A percentile compares a stretch with the other conserved stretches of the same genome.
Conservation (phyloP, 2,888 invertebrate genomes). For the Gymnoscelis rufifasciata region DNA sequence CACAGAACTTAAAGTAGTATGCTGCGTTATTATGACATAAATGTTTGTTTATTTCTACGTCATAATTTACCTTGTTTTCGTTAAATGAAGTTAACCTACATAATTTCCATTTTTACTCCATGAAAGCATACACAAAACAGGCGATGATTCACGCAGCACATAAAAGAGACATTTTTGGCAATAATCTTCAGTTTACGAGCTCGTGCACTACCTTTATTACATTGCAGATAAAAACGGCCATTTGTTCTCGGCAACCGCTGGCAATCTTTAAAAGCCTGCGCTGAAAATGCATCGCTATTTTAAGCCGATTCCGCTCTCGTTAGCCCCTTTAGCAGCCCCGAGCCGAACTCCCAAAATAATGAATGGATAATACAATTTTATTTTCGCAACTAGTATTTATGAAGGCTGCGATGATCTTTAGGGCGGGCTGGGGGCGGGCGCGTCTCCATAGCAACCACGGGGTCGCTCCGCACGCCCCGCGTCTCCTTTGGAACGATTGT, state of each 20-base stretch:
- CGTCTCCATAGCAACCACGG: slow-evolving; percentile 66
- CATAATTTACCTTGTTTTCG: too few relatives aligned
- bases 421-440: slow-evolving; percentile 63
- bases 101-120: too few relatives aligned
- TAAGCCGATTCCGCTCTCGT: slow-evolving; percentile 47
- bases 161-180: slow-evolving; percentile 25
- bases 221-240: slow-evolving; percentile 28
- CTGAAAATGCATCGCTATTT: slow-evolving; percentile 38
- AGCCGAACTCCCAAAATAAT: slow-evolving; percentile 61
- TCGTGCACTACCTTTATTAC: slow-evolving; percentile 30
- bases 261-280: slow-evolving; percentile 30
- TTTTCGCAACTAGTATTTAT: slow-evolving; percentile 60
- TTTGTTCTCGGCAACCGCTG: slow-evolving; percentile 28
- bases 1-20: too few relatives aligned
- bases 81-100: too few relatives aligned
- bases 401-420: slow-evolving; percentile 65
- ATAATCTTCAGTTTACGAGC: slow-evolving; percentile 29
- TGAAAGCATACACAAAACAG: slow-evolving; percentile 8
- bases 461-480: slow-evolving; percentile 63
- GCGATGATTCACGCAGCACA: slow-evolving; percentile 17
- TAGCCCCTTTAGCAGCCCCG: slow-evolving; percentile 42
- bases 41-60: too few relatives aligned
- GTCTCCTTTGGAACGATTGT: slow-evolving; percentile 65
- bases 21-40: too few relatives aligned
- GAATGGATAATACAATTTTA: slow-evolving; percentile 73